Conservation (phyloP, 2,113 vertebrate species). For the Naja naja region DNA sequence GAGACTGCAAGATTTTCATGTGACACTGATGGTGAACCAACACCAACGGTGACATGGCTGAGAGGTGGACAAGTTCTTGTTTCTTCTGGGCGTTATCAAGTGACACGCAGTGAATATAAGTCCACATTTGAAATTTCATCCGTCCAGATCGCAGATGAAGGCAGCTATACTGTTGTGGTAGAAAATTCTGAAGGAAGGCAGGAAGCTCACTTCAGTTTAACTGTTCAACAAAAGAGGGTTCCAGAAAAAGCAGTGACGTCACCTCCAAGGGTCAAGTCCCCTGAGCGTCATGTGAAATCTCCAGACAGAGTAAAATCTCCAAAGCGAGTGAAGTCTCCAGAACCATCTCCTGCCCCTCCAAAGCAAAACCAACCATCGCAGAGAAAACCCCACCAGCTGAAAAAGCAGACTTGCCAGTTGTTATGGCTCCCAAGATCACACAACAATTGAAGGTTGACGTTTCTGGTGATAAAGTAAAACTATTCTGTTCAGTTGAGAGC, state of each 20-base stretch:
- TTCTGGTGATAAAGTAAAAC: slow-evolving; percentile 79
- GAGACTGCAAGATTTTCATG: slow-evolving; percentile 86
- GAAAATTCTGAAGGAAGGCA: slow-evolving; percentile 89
- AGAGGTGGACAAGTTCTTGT: slow-evolving; percentile 73
- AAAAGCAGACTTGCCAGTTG: slow-evolving; percentile 66
- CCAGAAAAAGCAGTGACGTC: slow-evolving; percentile 77
- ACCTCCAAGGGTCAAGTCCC: slow-evolving; percentile 80
- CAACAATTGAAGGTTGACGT: slow-evolving; percentile 82
- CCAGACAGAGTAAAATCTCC: slow-evolving; percentile 84
- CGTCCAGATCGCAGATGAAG: slow-evolving; percentile 88
- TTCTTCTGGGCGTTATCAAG: slow-evolving; percentile 78
- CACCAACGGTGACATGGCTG: slow-evolving; percentile 85
- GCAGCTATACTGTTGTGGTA: slow-evolving; percentile 84
- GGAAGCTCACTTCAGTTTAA: slow-evolving; percentile 88
- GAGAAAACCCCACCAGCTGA: slow-evolving; percentile 73
- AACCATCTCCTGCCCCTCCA: slow-evolving; percentile 73
- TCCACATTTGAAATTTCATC: slow-evolving; percentile 88
- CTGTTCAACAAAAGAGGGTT: slow-evolving; percentile 77
- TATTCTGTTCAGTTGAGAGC: slow-evolving; percentile 87
- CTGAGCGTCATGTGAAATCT: slow-evolving; percentile 78
- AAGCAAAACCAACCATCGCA: slow-evolving; percentile 76
- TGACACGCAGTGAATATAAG: slow-evolving; percentile 80
- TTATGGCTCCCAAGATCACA: slow-evolving; percentile 81
- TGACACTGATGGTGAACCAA: slow-evolving; percentile 90
- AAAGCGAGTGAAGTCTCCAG: slow-evolving; percentile 83